Conservation (phyloP, 2,113 vertebrate genomes). For the Syrmaticus mikado region DNA sequence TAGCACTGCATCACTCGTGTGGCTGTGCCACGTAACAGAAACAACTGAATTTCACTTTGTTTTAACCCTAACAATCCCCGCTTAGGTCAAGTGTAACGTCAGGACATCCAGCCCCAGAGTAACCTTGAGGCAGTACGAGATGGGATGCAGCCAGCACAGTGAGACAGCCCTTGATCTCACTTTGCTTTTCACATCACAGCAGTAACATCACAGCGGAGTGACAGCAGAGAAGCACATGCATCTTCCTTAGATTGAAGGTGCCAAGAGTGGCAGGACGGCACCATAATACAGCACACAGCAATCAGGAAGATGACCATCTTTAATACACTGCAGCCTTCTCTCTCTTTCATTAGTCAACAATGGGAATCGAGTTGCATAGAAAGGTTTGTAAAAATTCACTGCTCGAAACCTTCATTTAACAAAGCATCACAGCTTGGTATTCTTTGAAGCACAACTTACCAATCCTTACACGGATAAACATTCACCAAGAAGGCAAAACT, state of each 20-base stretch:
- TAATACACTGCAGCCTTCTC: background rate
- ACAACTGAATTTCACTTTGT: background rate
- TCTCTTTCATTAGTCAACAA: background rate
- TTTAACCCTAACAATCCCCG: background rate
- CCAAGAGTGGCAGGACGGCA: background rate
- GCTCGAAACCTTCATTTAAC: background rate
- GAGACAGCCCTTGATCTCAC: background rate
- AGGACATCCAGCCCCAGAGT: background rate
- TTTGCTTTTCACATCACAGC: fast-evolving
- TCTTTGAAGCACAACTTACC: background rate
- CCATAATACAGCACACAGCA: background rate
- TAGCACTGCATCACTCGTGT: background rate
- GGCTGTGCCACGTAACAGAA: fast-evolving
- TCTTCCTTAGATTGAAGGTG: background rate
- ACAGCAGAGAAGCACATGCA: background rate
- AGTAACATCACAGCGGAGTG: background rate
- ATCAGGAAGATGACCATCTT: background rate
- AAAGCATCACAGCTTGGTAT: background rate
- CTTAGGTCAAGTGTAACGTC: background rate
- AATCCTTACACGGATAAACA: background rate
- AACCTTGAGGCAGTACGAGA: fast-evolving
- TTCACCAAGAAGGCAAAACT: background rate
- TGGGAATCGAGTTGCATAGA: background rate
- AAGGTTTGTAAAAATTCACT: background rate
- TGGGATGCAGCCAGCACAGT: background rate